Conservation (phyloP, 2,113 vertebrate species). For the Corythoichthys intestinalis region DNA sequence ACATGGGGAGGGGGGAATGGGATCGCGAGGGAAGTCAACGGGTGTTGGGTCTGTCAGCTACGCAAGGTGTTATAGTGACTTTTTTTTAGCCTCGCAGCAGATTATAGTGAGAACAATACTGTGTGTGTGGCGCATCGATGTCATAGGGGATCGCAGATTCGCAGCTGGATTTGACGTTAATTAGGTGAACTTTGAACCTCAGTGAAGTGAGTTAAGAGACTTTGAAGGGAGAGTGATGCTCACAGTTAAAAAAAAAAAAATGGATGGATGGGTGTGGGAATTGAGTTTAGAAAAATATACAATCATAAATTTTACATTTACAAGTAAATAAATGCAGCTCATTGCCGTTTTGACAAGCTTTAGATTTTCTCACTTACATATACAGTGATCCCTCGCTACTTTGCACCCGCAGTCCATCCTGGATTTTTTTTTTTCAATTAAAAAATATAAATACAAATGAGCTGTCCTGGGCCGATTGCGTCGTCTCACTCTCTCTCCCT, state of each 20-base stretch:
- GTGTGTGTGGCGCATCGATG: slow-evolving; percentile 40
- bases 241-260: slow-evolving; percentile 5
- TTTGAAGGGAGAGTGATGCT: slow-evolving; percentile 3
- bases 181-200: slow-evolving; percentile 54
- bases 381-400: slow-evolving; percentile 17
- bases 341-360: background rate
- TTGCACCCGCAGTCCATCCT: too few relatives aligned
- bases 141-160: slow-evolving; percentile 51
- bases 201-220: slow-evolving; percentile 16
- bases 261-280: background rate
- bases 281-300: background rate
- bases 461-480: too few relatives aligned
- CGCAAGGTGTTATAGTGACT: slow-evolving; percentile 40
- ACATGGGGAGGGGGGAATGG: slow-evolving; percentile 11
- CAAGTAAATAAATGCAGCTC: slow-evolving; percentile 13
- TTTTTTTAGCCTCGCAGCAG: background rate
- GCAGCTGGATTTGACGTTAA: slow-evolving; percentile 57
- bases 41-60: slow-evolving; percentile 47
- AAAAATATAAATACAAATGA: too few relatives aligned
- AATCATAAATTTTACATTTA: slow-evolving; percentile 17
- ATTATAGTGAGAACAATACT: slow-evolving; percentile 37
- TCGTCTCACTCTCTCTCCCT: too few relatives aligned
- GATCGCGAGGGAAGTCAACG: slow-evolving; percentile 28
- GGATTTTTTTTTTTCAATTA: too few relatives aligned
- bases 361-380: slow-evolving; percentile 6